Evolutionary conservation across 2,113 vertebrate species (phyloP).

Genomic region (Megaleporinus macrocephalus): DNA sequence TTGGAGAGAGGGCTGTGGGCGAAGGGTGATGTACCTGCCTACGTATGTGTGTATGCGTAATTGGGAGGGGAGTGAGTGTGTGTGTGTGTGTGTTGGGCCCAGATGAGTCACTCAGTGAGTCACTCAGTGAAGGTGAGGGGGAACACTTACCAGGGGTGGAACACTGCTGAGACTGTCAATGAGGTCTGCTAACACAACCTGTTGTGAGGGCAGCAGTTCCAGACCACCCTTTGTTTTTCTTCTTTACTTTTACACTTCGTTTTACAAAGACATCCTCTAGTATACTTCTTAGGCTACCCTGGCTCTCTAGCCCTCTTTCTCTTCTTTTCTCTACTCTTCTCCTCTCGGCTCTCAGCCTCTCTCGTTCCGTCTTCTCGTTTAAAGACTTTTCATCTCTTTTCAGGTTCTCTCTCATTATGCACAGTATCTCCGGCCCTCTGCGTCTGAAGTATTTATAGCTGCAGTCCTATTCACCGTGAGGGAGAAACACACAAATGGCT

Average conservation of each 20-base stretch:
- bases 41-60: slow-evolving; percentile 36
- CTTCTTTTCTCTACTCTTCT: slow-evolving; percentile 14
- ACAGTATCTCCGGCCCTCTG: slow-evolving; percentile 37
- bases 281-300: slow-evolving; percentile 7
- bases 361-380: neutral
- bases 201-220: slow-evolving; percentile 28
- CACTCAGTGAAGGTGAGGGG: slow-evolving; percentile 52
- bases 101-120: slow-evolving; percentile 73
- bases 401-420: slow-evolving; percentile 50
- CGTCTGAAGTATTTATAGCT: slow-evolving; percentile 55
- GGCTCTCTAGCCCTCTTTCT: neutral
- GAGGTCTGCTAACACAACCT: slow-evolving; percentile 49
- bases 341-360: neutral
- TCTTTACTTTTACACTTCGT: slow-evolving; percentile 39
- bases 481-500: slow-evolving; percentile 49
- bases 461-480: slow-evolving; percentile 30
- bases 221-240: slow-evolving; percentile 24
- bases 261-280: slow-evolving; percentile 36
- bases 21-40: slow-evolving; percentile 43
- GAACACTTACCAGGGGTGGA: slow-evolving; percentile 37
- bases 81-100: slow-evolving; percentile 51
- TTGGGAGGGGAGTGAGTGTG: slow-evolving; percentile 27
- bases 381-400: slow-evolving; percentile 39
- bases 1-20: neutral
- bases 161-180: slow-evolving; percentile 58